A percentile compares a stretch with the other conserved stretches of the same genome.
Conservation (phyloP, 2,113 vertebrate genomes). For the Cyprinodon brontotheroides region DNA sequence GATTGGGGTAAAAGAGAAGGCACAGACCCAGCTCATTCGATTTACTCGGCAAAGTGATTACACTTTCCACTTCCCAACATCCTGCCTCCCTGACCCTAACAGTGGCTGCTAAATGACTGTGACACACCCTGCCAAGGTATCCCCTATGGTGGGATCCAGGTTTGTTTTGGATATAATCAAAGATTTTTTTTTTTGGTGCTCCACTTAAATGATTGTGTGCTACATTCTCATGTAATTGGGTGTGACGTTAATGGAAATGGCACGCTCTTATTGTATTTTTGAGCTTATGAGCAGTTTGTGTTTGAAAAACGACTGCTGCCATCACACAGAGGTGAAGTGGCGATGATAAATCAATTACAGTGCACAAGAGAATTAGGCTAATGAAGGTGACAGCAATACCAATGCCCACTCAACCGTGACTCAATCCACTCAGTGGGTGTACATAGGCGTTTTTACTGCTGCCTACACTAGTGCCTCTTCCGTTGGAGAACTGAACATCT, state of each 20-base stretch:
- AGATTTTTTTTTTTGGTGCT: constrained; percentile 6
- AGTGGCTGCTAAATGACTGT: constrained; percentile 19
- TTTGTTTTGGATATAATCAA: constrained; percentile 8
- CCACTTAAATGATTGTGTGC: neutral
- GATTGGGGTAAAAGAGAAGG: constrained; percentile 12
- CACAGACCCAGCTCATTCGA: constrained; percentile 48
- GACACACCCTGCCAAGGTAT: constrained; percentile 18
- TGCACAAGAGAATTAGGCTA: constrained; percentile 51
- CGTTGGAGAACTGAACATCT: neutral
- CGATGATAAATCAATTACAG: constrained; percentile 70
- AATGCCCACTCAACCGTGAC: constrained; percentile 48
- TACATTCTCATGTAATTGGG: neutral
- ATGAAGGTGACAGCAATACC: constrained; percentile 57
- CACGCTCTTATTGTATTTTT: neutral
- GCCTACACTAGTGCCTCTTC: constrained; percentile 3
- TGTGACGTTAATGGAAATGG: constrained; percentile 33
- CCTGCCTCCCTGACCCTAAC: constrained; percentile 3
- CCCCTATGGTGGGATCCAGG: constrained; percentile 12
- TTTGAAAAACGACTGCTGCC: constrained; percentile 43
- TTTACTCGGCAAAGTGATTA: constrained; percentile 64
- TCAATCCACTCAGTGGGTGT: constrained; percentile 33
- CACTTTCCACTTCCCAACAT: constrained; percentile 44
- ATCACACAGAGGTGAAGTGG: constrained; percentile 41
- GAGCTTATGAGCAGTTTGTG: constrained; percentile 18
- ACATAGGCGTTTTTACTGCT: neutral